Evolutionary conservation across 1,140 invertebrate genomes (phyloP), one percentile per base, ranked within the genome.

Genomic region (Zaprionus africanus): DNA sequence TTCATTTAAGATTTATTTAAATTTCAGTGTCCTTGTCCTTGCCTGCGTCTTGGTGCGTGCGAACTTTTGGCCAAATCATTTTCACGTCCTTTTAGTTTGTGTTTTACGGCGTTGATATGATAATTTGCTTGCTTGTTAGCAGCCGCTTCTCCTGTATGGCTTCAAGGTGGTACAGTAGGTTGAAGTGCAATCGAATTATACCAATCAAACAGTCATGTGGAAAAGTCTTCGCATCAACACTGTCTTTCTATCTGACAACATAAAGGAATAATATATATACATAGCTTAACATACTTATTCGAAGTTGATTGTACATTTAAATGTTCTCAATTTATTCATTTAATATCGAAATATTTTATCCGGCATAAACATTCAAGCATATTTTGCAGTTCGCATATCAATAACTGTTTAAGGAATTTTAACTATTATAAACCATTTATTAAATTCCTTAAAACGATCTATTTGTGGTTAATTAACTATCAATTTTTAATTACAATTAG

Each of bases 1-100:
- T 85, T 85, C 71, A 85, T 85, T 85, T 76, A 76, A 86, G 79
- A 86, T 85, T 85, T 85, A 85, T 85, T 85, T 85, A 85, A 85
- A 85, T 85, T 85, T 69, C 34, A 24, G 4, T 56, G 59, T 38
- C 59, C 78, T 53, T 26, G 61, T 41, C 51, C 26, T 17, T 63
- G 46, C 34, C 51, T 19, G 49, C 7, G 36, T 31, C 51, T 43
- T 26, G 22, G 24, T 61, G 17, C 31, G 71, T 67, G 34, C 41
- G 28, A 41, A 31, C 26, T 75, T 69, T 72, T 69, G 59, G 63
- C 64, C 66, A 64, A 75, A 84, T 75, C 72, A 83, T 83, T 80
- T 83, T 83, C 81, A 83, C 81, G 79, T 83, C 63, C 70, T 57
- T 72, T 76, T 53, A 60, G 68, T 43, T 53, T 79, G 68, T 83